A percentile compares a stretch with the other conserved stretches of the same genome.
Evolutionary conservation across 2,113 vertebrate species (phyloP).

Genomic region (Micromys minutus): DNA sequence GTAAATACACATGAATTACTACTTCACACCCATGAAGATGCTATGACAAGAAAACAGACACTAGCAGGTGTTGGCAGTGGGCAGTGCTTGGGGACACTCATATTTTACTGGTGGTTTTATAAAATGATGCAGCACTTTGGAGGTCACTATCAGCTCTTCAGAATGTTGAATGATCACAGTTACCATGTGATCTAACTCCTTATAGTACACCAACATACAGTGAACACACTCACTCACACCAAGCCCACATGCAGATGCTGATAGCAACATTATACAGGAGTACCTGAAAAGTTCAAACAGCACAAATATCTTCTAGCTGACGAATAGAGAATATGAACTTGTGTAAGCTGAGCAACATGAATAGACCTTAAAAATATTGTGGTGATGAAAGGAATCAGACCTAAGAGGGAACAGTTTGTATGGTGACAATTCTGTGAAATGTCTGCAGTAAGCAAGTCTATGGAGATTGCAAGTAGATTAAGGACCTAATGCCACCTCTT

Average conservation of each 20-base stretch:
- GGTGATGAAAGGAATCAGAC: neutral
- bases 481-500: neutral
- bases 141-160: neutral
- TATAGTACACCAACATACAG: neutral
- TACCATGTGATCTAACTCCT: neutral
- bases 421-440: neutral
- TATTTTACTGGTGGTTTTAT: neutral
- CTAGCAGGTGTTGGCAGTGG: neutral
- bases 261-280: constrained; percentile 26
- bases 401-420: neutral
- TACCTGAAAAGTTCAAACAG: neutral
- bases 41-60: neutral
- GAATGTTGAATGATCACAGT: neutral
- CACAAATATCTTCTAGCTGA: neutral
- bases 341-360: neutral
- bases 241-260: neutral
- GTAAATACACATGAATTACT: neutral
- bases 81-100: neutral
- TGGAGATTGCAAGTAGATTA: constrained; percentile 28
- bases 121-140: neutral
- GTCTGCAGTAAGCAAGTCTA: neutral
- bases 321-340: neutral
- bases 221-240: neutral
- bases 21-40: neutral
- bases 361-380: constrained; percentile 13